Conservation (phyloP, 2,113 vertebrate genomes). For the Anseranas semipalmata region DNA sequence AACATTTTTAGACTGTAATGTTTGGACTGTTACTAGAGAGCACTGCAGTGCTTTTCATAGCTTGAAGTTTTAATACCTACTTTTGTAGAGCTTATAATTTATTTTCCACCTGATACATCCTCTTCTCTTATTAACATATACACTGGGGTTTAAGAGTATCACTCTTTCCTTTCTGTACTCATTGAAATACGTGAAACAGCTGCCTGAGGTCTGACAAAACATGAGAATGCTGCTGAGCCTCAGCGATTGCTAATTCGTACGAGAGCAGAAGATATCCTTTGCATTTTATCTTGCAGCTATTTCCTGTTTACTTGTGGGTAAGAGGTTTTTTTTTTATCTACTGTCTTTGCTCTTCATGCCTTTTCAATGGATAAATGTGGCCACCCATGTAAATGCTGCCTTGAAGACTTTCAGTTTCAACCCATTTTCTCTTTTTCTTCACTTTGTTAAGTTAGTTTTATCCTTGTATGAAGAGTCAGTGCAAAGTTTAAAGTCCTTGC, state of each 20-base stretch:
- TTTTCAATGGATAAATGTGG: background rate
- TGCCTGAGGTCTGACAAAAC: background rate
- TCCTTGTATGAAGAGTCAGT: background rate
- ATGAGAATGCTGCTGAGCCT: background rate
- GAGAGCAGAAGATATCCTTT: background rate
- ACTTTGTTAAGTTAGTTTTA: background rate
- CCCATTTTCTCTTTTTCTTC: background rate
- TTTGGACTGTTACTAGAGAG: slow-evolving; percentile 38
- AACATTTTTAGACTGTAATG: slow-evolving; percentile 18
- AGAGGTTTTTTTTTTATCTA: background rate
- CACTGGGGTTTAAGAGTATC: background rate
- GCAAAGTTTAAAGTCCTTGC: background rate
- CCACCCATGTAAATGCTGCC: background rate
- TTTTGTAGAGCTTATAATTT: background rate
- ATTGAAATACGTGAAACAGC: background rate
- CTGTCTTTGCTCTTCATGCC: background rate
- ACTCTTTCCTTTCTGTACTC: background rate
- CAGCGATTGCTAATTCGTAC: background rate
- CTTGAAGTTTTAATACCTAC: background rate
- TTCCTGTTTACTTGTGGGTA: background rate
- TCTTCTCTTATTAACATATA: background rate
- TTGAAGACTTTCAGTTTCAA: background rate
- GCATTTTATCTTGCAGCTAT: background rate
- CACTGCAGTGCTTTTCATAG: background rate
- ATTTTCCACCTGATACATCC: background rate